A percentile compares a stretch with the other conserved stretches of the same genome.
These are phyloP conservation scores for Metopia argyrocephala DNA, from an alignment of 2,888 invertebrate genomes.

Conservation along the genomic window DNA sequence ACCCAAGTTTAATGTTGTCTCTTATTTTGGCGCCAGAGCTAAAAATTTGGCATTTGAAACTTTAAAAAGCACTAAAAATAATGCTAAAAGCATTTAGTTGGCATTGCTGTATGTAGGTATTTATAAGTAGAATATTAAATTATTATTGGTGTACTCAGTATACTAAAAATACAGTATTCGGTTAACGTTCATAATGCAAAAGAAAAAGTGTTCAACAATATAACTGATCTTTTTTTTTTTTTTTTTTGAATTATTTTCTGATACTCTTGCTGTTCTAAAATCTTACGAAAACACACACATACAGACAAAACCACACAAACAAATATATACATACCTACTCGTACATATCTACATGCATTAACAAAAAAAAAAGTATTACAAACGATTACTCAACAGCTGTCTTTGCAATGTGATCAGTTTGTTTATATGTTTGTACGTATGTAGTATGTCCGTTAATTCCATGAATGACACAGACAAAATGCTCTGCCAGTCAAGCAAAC, in stretches of 20 bases:
- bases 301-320: conserved; percentile 3
- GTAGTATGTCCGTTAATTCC: conserved; percentile 15
- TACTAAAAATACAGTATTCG: too few species aligned
- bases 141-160: too few species aligned
- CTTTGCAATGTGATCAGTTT: conserved; percentile 62
- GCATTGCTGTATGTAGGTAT: too few species aligned
- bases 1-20: too few species aligned
- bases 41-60: too few species aligned
- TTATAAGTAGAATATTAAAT: too few species aligned
- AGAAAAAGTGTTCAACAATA: neutral
- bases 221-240: neutral
- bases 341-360: neutral
- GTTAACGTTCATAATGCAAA: neutral
- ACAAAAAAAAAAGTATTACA: conserved; percentile 42
- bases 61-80: too few species aligned
- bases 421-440: neutral
- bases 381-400: conserved; percentile 63
- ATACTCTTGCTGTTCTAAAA: conserved; percentile 22
- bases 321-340: conserved; percentile 6
- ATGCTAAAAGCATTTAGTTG: too few species aligned
- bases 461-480: conserved; percentile 43
- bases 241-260: neutral
- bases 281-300: conserved; percentile 11
- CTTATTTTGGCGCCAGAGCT: too few species aligned
- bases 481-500: neutral